Conservation (phyloP, 2,113 vertebrate species). For the Dipodomys stephensi region DNA sequence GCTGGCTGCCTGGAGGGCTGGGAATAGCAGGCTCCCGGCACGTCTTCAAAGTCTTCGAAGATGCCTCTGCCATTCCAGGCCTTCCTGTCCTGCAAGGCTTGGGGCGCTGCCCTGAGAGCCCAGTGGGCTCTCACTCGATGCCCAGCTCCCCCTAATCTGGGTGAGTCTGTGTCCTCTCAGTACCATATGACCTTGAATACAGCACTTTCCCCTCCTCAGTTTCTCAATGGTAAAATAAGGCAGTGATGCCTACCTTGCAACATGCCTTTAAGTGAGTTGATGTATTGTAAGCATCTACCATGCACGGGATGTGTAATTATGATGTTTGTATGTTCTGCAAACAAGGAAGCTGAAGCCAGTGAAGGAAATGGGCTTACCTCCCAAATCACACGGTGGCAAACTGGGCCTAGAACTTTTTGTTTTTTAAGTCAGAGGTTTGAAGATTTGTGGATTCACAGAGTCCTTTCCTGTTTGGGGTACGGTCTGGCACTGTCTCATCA, state of each 20-base stretch:
- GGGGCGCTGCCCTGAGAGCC: not conserved
- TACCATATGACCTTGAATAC: not conserved
- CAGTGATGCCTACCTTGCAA: not conserved
- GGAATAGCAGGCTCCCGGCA: not conserved
- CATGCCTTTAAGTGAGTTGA: not conserved
- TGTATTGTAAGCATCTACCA: not conserved
- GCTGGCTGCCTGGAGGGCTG: slow-evolving; percentile 36
- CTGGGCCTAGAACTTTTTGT: not conserved
- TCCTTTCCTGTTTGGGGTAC: not conserved
- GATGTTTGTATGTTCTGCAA: not conserved
- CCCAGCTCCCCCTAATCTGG: not conserved
- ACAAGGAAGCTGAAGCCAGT: slow-evolving; percentile 52
- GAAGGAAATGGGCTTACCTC: not conserved
- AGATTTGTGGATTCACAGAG: not conserved
- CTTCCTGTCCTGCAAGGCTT: not conserved
- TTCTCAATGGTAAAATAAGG: slow-evolving; percentile 15
- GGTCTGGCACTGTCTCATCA: not conserved
- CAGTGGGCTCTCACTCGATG: not conserved
- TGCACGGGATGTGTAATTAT: not conserved
- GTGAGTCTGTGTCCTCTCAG: not conserved
- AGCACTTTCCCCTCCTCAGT: not conserved
- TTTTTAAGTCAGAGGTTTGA: not conserved
- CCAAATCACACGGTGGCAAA: not conserved
- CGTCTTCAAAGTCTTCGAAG: not conserved
- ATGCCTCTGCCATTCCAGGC: not conserved